Evolutionary conservation across 2,888 invertebrate species (phyloP), one percentile per base, ranked within the genome.

Genomic region (Perizoma affinitatum): DNA sequence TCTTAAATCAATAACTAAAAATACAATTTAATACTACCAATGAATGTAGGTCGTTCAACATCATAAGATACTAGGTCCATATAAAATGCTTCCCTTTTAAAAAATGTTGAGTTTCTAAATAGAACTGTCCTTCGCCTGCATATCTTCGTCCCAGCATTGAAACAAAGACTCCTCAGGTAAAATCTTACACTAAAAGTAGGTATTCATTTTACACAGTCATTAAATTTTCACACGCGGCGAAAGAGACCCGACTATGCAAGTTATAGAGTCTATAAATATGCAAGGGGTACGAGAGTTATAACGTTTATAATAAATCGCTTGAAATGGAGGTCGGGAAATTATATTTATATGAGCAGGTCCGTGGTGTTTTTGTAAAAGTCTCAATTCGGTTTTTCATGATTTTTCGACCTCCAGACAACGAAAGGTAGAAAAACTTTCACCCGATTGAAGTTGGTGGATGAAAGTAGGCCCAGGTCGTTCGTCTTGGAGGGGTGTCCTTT

Each of bases 141-240:
- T 42, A n/a, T 54, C 48, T 59, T 54, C 51, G 54, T 60, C 11
- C 47, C 46, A 44, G 51, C 46, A 46, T 43, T 50, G 46, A 52
- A 40, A 54, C 54, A 54, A 54, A 40, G 47, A 47, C 42, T 42
- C 50, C 33, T 43, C 46, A 53, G 42, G 53, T 53, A 46, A 49
- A 49, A 42, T 42, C 53, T 41, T n/a, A 11, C 41, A 48, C 45
- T 45, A 22, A 53, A 44, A 42, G 22, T 41, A 49, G 38, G 45
- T 61, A 50, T 43, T 50, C 73, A 74, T 77, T 78, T 73, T 72
- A 72, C 63, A 52, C 49, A 58, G 61, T 71, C 76, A 77, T 77
- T 75, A 79, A 75, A 77, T 76, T 80, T 77, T 79, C 74, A 79
- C 76, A 78, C 73, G 70, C 69, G 73, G 74, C 57, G 69, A 72